phyloP scores from a whole-genome alignment of 64 coral and sea anemone genomes.

The Actinia equina region DNA sequence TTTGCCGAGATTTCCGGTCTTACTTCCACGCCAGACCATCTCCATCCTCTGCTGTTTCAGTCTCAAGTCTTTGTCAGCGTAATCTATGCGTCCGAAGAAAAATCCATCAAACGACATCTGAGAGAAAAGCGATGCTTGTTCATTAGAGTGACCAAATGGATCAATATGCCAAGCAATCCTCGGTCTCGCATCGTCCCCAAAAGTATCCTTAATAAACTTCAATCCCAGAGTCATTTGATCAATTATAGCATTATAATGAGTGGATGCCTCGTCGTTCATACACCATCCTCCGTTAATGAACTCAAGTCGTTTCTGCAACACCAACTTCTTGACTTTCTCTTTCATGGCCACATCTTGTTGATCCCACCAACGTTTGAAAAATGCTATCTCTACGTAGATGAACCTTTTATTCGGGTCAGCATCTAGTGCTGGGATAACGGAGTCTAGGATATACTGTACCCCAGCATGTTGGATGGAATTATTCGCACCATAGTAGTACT shows the following conservation, averaged over 20 bases:
- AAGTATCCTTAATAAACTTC: slow-evolving; percentile 56
- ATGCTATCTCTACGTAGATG: slow-evolving; percentile 64
- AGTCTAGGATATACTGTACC: slow-evolving; percentile 51
- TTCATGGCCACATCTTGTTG: slow-evolving; percentile 36
- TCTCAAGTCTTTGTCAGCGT: slow-evolving; percentile 37
- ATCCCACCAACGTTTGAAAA: slow-evolving; percentile 69
- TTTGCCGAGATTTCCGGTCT: slow-evolving; percentile 38
- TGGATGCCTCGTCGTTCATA: slow-evolving; percentile 64
- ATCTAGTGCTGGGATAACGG: slow-evolving; percentile 46
- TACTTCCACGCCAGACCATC: slow-evolving; percentile 59
- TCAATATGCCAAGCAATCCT: slow-evolving; percentile 68
- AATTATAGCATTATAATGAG: slow-evolving; percentile 68
- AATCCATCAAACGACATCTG: slow-evolving; percentile 76
- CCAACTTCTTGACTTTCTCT: slow-evolving; percentile 45
- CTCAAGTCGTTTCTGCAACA: slow-evolving; percentile 34
- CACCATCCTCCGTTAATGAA: slow-evolving; percentile 72
- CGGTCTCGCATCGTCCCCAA: slow-evolving; percentile 52
- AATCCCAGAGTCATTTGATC: slow-evolving; percentile 69
- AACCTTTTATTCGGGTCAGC: slow-evolving; percentile 40
- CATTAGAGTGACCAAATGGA: slow-evolving; percentile 60
- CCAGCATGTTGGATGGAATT: slow-evolving; percentile 64
- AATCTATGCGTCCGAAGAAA: slow-evolving; percentile 63
- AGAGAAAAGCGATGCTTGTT: slow-evolving; percentile 61
- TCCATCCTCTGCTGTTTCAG: slow-evolving; percentile 51
- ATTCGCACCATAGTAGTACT: slow-evolving; percentile 52